Evolutionary conservation across 2,797 vertebrate species (phyloP), one percentile per base, ranked within the genome.

Genomic region (Discoglossus pictus): DNA sequence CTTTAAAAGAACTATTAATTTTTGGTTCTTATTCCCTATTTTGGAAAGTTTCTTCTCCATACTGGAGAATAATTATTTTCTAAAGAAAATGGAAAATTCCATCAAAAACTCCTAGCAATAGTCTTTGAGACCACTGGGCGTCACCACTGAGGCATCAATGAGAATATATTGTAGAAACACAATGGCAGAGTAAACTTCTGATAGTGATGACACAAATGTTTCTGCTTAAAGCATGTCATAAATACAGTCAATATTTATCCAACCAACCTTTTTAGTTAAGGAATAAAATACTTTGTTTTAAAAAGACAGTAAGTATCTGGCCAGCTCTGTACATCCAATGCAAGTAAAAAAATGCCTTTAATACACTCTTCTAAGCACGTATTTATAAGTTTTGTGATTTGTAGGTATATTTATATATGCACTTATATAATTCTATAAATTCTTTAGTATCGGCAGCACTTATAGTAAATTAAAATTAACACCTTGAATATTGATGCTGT

Each of bases 341-440:
- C 52, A 23, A 27, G 48, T 64, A 71, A 36, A 71, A 51, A 71
- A 58, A 51, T 24, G 18, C 61, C 36, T 59, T 35, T 59, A 58
- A 46, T 61, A 68, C 51, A 62, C 24, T 55, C 36, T 36, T 40
- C 60, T 71, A 71, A 42, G 61, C 36, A 53, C 23, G 35, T 61
- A 38, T 2, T 47, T 63, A 70, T 70, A 70, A 50, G 51, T 56
- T 55, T 15, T 50, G 68, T 64, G 68, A 43, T 64, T n/a, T 51
- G 42, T 70, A 70, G 52, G 36, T 55, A 36, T 36, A 61, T 51
- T 50, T 50, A 50, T 44, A 63, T 63, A 56, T 44, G 53, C 46
- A 58, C 13, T 6, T 58, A 60, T 50, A 60, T 24, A 64, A 52
- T 31, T 6, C 60, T 25, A 63, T 70, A 70, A 42, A 55, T 47